Conservation (phyloP, 2,113 vertebrate genomes). For the Pardalotus punctatus region DNA sequence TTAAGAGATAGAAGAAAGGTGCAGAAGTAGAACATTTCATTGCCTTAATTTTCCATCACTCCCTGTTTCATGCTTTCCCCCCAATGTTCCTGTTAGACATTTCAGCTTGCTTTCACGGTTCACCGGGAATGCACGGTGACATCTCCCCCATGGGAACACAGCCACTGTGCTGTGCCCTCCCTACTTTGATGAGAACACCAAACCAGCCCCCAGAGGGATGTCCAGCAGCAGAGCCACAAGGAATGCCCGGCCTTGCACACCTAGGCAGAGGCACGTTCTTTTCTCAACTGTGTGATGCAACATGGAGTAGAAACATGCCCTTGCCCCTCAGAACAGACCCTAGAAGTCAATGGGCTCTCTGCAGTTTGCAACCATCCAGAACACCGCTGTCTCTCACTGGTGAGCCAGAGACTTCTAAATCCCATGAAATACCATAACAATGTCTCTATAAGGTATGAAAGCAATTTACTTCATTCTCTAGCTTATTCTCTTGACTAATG, state of each 20-base stretch:
- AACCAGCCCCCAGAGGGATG: neutral
- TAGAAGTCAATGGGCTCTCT: neutral
- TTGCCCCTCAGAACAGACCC: neutral
- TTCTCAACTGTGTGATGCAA: too few relatives aligned
- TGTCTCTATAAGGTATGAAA: neutral
- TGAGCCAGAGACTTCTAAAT: neutral
- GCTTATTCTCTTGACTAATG: neutral
- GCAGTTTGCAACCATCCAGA: neutral
- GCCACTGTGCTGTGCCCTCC: accelerated
- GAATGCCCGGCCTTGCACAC: accelerated
- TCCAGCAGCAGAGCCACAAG: neutral
- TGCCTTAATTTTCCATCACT: neutral
- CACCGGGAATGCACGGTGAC: accelerated
- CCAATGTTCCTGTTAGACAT: accelerated
- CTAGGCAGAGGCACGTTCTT: accelerated
- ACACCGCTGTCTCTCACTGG: accelerated
- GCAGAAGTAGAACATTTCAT: neutral
- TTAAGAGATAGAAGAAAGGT: neutral
- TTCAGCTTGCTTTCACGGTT: neutral
- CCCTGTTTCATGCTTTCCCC: accelerated
- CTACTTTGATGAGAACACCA: too few relatives aligned
- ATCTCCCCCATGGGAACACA: neutral
- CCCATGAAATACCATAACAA: neutral
- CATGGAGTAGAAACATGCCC: accelerated
- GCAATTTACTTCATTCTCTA: neutral